Conservation (phyloP, 2,113 vertebrate genomes). For the Hydrochoerus hydrochaeris region DNA sequence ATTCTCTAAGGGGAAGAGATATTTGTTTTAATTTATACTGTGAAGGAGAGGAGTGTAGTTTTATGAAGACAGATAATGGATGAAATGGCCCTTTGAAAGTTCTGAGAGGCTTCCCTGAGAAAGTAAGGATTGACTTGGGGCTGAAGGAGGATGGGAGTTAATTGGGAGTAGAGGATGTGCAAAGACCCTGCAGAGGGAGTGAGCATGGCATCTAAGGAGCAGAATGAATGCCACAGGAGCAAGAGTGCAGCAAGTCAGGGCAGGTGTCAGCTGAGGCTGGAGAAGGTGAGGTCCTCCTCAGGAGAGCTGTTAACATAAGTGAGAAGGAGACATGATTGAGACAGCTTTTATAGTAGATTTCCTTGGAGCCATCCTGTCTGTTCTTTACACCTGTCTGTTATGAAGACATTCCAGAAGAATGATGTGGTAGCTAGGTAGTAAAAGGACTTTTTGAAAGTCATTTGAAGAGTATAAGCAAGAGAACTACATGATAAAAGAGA, state of each 20-base stretch:
- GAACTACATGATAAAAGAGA: background rate
- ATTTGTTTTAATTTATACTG: background rate
- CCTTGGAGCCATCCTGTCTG: background rate
- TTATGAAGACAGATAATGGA: background rate
- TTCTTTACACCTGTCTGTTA: too few species aligned
- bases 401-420: background rate
- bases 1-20: background rate
- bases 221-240: background rate
- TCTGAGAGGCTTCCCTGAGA: background rate
- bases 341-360: background rate
- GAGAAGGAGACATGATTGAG: background rate
- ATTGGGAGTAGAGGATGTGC: background rate
- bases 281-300: background rate
- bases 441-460: background rate
- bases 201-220: background rate
- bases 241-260: background rate
- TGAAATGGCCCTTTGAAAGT: background rate
- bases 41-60: background rate
- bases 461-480: background rate
- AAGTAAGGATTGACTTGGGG: background rate
- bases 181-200: background rate
- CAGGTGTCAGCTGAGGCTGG: background rate
- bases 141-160: background rate
- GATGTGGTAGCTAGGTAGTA: background rate
- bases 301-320: background rate